Percentiles rank a stretch among this genome's conserved stretches.
Evolutionary conservation across 2,797 vertebrate genomes (phyloP).

Genomic region (Knipowitschia caucasica): DNA sequence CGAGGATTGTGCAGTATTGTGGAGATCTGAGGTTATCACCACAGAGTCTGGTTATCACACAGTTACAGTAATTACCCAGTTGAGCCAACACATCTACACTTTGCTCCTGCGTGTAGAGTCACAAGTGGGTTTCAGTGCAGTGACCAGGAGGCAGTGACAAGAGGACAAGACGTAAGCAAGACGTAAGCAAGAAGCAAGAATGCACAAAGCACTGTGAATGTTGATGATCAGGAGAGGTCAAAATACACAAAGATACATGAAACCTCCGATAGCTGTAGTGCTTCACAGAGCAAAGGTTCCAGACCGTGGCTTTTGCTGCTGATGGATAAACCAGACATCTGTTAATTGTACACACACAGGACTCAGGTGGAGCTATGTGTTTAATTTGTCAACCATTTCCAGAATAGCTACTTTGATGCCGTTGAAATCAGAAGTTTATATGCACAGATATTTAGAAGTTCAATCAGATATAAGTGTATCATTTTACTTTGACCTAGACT

Average conservation of each 20-base stretch:
- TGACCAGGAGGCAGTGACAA: not conserved
- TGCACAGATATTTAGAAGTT: too few relatives aligned
- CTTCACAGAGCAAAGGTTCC: not conserved
- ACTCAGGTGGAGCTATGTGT: not conserved
- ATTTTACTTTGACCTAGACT: too few relatives aligned
- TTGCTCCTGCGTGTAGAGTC: slow-evolving; percentile 37
- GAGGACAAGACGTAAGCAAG: not conserved
- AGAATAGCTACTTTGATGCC: too few relatives aligned
- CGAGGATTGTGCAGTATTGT: not conserved
- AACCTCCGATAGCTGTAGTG: not conserved
- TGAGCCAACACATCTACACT: slow-evolving; percentile 37
- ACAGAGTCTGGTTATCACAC: slow-evolving; percentile 22
- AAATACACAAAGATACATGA: not conserved
- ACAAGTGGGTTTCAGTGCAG: slow-evolving; percentile 3
- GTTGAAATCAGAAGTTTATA: too few relatives aligned
- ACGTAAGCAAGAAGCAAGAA: not conserved
- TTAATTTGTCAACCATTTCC: not conserved
- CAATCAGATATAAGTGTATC: too few relatives aligned
- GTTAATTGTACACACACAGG: not conserved
- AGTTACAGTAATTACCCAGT: slow-evolving; percentile 21
- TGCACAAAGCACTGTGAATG: too few relatives aligned
- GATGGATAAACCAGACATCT: not conserved
- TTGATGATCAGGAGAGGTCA: not conserved
- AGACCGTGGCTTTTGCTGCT: not conserved
- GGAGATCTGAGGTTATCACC: slow-evolving; percentile 3